Evolutionary conservation across 2,888 invertebrate genomes (phyloP).

Genomic region (Gymnosoma rotundatum): DNA sequence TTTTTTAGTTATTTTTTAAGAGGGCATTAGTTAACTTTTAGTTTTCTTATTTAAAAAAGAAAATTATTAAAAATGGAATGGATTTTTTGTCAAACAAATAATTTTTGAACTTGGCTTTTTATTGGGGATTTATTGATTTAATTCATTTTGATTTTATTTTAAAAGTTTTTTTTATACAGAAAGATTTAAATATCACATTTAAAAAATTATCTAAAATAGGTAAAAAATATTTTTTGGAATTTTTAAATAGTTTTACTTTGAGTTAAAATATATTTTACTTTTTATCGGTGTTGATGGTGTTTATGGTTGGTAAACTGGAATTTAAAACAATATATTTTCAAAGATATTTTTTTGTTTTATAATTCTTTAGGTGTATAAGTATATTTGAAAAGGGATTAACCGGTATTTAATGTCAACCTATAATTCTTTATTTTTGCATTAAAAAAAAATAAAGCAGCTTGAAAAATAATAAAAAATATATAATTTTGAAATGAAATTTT

Average conservation of each 20-base stretch:
- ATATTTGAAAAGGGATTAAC: too few relatives aligned
- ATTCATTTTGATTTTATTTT: background rate
- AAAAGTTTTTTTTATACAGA: constrained; percentile 29
- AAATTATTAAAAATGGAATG: constrained; percentile 57
- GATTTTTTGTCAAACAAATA: background rate
- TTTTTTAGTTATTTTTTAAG: background rate
- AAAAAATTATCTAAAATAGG: constrained; percentile 45
- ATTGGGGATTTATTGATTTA: constrained; percentile 18
- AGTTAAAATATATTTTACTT: constrained; percentile 28
- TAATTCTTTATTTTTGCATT: background rate
- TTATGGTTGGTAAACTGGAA: constrained; percentile 45
- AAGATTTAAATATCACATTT: constrained; percentile 67
- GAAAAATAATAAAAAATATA: too few relatives aligned
- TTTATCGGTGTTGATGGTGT: constrained; percentile 59
- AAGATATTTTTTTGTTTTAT: background rate
- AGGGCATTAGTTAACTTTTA: background rate
- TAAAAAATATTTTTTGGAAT: constrained; percentile 54
- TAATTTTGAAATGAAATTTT: too few relatives aligned
- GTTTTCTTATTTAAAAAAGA: constrained; percentile 2
- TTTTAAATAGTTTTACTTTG: constrained; percentile 27
- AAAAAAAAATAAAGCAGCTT: too few relatives aligned
- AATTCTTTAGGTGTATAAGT: too few relatives aligned
- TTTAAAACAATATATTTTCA: background rate
- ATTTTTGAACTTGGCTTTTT: constrained; percentile 58
- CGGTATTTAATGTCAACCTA: too few relatives aligned